A percentile compares a stretch with the other conserved stretches of the same genome.
phyloP scores from a whole-genome alignment of 2,113 vertebrate genomes.

The Sturnus vulgaris region DNA sequence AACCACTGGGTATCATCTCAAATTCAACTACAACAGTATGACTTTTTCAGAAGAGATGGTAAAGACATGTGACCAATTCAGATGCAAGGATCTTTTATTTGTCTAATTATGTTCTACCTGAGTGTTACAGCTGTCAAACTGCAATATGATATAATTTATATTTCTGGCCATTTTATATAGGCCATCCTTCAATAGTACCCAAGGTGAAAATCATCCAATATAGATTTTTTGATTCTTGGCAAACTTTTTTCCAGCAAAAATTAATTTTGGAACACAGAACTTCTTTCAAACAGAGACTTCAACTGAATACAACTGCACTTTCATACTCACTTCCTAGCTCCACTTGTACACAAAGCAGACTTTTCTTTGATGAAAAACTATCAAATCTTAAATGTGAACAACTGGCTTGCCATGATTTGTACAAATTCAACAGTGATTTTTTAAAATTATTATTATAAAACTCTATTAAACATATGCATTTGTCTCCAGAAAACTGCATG shows the following conservation, averaged over 20 bases:
- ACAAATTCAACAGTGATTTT: not conserved
- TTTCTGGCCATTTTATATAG: not conserved
- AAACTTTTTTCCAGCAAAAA: not conserved
- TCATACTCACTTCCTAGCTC: not conserved
- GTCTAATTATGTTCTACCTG: not conserved
- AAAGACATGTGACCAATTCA: not conserved
- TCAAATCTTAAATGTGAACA: not conserved
- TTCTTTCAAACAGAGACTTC: not conserved
- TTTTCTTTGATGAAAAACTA: not conserved
- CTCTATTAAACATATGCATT: not conserved
- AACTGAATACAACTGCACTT: not conserved
- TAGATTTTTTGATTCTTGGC: not conserved
- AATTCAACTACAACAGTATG: not conserved
- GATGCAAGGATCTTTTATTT: not conserved
- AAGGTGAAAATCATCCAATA: not conserved
- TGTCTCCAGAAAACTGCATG: not conserved
- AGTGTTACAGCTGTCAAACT: not conserved
- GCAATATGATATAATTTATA: not conserved
- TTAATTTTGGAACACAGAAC: not conserved
- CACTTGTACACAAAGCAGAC: not conserved
- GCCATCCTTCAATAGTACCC: not conserved
- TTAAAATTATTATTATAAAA: not conserved
- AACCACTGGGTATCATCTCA: not conserved
- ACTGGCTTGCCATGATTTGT: not conserved
- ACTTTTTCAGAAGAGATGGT: not conserved